Base-by-base conservation (phyloP, 2,113 vertebrate genomes). In the Nesogale talazaci region DNA sequence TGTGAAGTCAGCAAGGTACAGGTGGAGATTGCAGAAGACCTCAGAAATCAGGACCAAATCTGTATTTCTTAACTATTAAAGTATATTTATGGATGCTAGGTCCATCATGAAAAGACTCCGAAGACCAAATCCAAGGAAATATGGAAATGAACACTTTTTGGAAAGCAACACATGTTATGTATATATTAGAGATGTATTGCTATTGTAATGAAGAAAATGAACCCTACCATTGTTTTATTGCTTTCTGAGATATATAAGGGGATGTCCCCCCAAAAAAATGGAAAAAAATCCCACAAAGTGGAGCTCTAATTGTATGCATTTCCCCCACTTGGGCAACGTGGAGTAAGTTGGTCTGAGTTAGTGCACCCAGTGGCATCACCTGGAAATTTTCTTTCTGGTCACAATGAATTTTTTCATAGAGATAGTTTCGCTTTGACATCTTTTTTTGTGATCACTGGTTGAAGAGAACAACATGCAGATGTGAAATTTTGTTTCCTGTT, bases 161-260 rank as follows among this genome's bases (percentile, higher is more conserved):
- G 76, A 83, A 86, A 83, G 83, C 31, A 75, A 29, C 29, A 57
- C 57, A 61, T 79, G 31, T 46, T 74, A 57, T 61, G 63, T 77
- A 69, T 1, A 65, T 25, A 69, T 0, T 42, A 59, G n/a, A 59
- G 22, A 52, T 57, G n/a, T 31, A 75, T 77, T 90, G 80, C 38
- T 88, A n/a, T 83, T 72, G 2, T 74, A 86, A 83, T 34, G 36
- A 88, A 61, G 29, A 72, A 92, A 75, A 59, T 40, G 93, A 34
- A 1, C 42, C 52, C 38, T 25, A 5, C 67, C 69, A 46, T 42
- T 52, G 46, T 52, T 75, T 91, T 93, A 40, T 81, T 78, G 8
- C 38, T 93, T 80, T 5, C 59, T 57, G 17, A 56, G 56, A 85
- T 92, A 34, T 84, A 87, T 10, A 12, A 52, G 46, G 46, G 42